Evolutionary conservation across 2,888 invertebrate species (phyloP).

Genomic region (Nyleta sp.): DNA sequence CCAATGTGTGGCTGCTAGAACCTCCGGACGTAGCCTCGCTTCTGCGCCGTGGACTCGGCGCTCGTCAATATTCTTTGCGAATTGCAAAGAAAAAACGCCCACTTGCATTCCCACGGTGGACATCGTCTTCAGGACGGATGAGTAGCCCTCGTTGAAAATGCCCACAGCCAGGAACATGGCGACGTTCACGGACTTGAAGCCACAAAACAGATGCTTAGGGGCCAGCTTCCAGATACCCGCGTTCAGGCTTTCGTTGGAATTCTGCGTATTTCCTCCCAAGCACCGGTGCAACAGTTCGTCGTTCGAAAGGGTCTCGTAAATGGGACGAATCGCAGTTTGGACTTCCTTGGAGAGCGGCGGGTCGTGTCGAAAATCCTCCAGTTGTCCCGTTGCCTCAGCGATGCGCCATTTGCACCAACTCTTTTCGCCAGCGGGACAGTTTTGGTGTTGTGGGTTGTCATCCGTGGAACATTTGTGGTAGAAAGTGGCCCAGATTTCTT

Average conservation of each 20-base stretch:
- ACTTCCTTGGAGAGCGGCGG: not conserved
- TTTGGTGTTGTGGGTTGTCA: conserved; percentile 56
- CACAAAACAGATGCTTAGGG: conserved; percentile 1
- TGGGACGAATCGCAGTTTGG: not conserved
- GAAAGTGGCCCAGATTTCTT: not conserved
- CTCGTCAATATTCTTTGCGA: conserved; percentile 7
- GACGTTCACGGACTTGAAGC: conserved; percentile 9
- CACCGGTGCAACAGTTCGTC: conserved; percentile 1
- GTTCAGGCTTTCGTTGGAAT: conserved; percentile 9
- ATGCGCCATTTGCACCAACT: conserved; percentile 65
- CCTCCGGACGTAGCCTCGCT: conserved; percentile 13
- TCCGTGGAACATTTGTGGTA: conserved; percentile 61
- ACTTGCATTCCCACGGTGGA: conserved; percentile 10
- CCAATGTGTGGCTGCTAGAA: conserved; percentile 15
- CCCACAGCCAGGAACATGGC: conserved; percentile 14
- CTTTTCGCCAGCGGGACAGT: conserved; percentile 50
- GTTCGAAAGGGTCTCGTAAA: not conserved
- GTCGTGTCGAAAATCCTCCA: not conserved
- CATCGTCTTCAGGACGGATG: conserved; percentile 14
- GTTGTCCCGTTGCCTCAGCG: conserved; percentile 20
- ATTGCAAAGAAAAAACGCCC: conserved; percentile 15
- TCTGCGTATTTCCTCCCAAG: conserved; percentile 6
- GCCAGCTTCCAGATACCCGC: conserved; percentile 18
- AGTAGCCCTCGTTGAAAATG: conserved; percentile 19
- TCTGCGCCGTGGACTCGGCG: conserved; percentile 15